A percentile compares a stretch with the other conserved stretches of the same genome.
Evolutionary conservation across 2,113 vertebrate species (phyloP).

Genomic region (Oryctolagus cuniculus): DNA sequence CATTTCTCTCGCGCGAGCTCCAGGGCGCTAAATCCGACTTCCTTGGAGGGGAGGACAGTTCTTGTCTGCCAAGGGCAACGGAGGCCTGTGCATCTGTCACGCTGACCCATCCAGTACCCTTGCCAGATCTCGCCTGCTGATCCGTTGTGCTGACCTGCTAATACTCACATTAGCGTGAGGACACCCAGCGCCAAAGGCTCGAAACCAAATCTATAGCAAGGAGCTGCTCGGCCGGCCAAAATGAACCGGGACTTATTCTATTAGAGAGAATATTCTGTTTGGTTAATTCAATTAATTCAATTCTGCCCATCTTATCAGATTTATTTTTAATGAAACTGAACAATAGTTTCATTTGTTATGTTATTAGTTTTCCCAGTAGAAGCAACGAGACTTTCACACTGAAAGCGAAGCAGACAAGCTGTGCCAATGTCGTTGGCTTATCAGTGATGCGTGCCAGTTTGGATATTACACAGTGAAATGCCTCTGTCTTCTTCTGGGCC

Average conservation of each 20-base stretch:
- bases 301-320: slow-evolving; percentile 89
- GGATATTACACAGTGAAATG: slow-evolving; percentile 67
- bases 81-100: slow-evolving; percentile 72
- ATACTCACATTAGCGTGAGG: slow-evolving; percentile 77
- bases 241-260: slow-evolving; percentile 85
- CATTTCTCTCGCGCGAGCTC: slow-evolving; percentile 64
- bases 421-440: slow-evolving; percentile 84
- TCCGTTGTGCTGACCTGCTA: slow-evolving; percentile 81
- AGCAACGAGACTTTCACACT: slow-evolving; percentile 79
- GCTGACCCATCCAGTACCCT: slow-evolving; percentile 60
- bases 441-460: slow-evolving; percentile 80
- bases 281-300: slow-evolving; percentile 90
- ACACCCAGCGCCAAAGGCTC: slow-evolving; percentile 76
- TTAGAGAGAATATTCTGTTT: slow-evolving; percentile 85
- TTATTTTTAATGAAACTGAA: slow-evolving; percentile 91
- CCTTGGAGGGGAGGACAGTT: slow-evolving; percentile 72
- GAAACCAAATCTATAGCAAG: slow-evolving; percentile 68
- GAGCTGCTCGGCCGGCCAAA: slow-evolving; percentile 81
- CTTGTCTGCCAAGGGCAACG: slow-evolving; percentile 81
- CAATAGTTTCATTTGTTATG: slow-evolving; percentile 89
- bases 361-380: slow-evolving; percentile 88
- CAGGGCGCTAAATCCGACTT: slow-evolving; percentile 70
- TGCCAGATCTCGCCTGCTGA: slow-evolving; percentile 81
- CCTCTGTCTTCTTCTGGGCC: slow-evolving; percentile 70
- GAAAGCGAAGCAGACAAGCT: slow-evolving; percentile 75